Evolutionary conservation across 2,888 invertebrate species (phyloP).

Genomic region (Halocaridina rubra): DNA sequence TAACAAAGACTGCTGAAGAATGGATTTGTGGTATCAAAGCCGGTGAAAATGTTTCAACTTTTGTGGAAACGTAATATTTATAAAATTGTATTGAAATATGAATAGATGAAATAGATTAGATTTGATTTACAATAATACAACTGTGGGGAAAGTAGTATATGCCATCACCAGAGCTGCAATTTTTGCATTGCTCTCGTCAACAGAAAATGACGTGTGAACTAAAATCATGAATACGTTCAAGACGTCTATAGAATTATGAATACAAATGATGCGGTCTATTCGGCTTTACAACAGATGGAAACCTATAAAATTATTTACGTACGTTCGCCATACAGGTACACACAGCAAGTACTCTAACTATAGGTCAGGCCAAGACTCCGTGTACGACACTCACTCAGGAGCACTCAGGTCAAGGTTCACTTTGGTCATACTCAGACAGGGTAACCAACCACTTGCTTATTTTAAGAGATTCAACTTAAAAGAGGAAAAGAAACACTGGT

Average conservation of each 20-base stretch:
- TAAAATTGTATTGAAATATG: not conserved
- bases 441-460: not conserved
- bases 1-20: too few relatives aligned
- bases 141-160: not conserved
- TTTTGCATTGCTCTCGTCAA: not conserved
- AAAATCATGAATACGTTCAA: too few relatives aligned
- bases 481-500: not conserved
- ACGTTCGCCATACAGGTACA: constrained; percentile 35
- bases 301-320: not conserved
- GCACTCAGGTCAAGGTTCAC: constrained; percentile 40
- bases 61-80: too few relatives aligned
- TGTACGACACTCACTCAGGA: constrained; percentile 47
- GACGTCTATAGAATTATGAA: too few relatives aligned
- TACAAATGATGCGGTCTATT: not conserved
- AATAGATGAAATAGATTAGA: not conserved
- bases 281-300: not conserved
- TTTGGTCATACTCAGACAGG: constrained; percentile 33
- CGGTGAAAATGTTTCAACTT: too few relatives aligned
- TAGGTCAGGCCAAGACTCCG: constrained; percentile 39
- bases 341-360: constrained; percentile 30
- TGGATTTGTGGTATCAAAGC: too few relatives aligned
- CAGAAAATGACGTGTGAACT: too few relatives aligned
- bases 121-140: not conserved
- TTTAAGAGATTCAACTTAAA: not conserved
- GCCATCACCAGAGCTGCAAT: not conserved